These are phyloP conservation scores for Limnephilus marmoratus DNA, from an alignment of 2,888 invertebrate species.

Conservation along the genomic window DNA sequence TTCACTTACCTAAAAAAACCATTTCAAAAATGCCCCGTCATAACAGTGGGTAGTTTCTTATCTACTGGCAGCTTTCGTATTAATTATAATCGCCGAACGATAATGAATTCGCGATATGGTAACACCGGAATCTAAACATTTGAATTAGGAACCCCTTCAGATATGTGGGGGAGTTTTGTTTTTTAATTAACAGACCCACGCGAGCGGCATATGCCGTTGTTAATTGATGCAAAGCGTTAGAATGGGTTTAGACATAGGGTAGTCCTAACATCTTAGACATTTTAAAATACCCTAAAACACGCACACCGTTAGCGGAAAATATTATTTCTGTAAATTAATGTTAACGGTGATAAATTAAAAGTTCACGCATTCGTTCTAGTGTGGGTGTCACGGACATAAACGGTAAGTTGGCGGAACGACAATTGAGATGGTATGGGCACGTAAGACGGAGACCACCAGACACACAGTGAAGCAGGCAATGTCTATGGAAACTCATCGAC, in stretches of 20 bases:
- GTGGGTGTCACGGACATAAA: too few relatives aligned
- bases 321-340: too few relatives aligned
- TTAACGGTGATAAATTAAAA: too few relatives aligned
- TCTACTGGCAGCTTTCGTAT: slow-evolving; percentile 8
- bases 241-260: slow-evolving; percentile 50
- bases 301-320: too few relatives aligned
- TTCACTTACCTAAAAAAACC: not conserved
- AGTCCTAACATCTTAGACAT: not conserved
- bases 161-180: slow-evolving; percentile 47
- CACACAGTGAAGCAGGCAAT: too few relatives aligned
- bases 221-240: slow-evolving; percentile 46
- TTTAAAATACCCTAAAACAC: too few relatives aligned
- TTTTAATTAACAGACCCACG: slow-evolving; percentile 60
- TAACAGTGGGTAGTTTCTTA: not conserved
- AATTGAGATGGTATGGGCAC: too few relatives aligned
- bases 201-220: slow-evolving; percentile 52
- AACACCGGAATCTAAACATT: slow-evolving; percentile 57
- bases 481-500: too few relatives aligned
- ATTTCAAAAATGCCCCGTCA: slow-evolving; percentile 43
- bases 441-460: too few relatives aligned
- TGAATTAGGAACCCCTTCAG: slow-evolving; percentile 54
- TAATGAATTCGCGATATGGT: slow-evolving; percentile 59
- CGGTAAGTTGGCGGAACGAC: too few relatives aligned
- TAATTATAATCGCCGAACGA: slow-evolving; percentile 15
- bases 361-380: too few relatives aligned